Evolutionary conservation across 2,113 vertebrate species (phyloP).

Genomic region (Pimephales promelas): DNA sequence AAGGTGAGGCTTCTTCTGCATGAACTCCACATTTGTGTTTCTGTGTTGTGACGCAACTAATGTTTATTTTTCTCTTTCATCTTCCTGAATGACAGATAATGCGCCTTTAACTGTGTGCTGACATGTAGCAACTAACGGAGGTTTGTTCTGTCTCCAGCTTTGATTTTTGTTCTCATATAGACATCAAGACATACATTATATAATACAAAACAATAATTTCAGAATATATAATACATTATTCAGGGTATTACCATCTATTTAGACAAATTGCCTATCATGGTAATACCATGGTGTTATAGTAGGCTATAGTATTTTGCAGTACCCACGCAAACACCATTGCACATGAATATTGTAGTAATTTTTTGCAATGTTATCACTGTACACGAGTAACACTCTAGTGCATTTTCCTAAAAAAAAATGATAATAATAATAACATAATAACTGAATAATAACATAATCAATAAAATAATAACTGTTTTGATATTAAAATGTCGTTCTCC

Average conservation of each 20-base stretch:
- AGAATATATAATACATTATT: neutral
- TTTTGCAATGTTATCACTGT: neutral
- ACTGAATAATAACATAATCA: too few species aligned
- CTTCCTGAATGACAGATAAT: neutral
- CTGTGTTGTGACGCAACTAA: neutral
- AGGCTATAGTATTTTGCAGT: neutral
- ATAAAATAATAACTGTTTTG: neutral
- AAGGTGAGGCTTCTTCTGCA: constrained; percentile 26
- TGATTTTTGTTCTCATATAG: neutral
- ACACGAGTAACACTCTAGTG: neutral
- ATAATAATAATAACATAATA: too few species aligned
- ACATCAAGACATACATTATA: neutral
- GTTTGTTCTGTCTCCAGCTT: neutral
- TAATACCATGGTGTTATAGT: neutral
- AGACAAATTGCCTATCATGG: neutral
- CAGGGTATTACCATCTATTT: neutral
- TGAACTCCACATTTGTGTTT: neutral
- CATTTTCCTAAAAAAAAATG: neutral
- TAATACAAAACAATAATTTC: neutral
- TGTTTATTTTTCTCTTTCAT: neutral
- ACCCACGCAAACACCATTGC: neutral
- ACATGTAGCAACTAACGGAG: neutral
- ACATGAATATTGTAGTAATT: neutral
- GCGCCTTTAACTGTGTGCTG: neutral
- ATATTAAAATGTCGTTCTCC: too few species aligned